A percentile compares a stretch with the other conserved stretches of the same genome.
These are phyloP conservation scores for Osmerus eperlanus DNA, from an alignment of 2,113 vertebrate species.

Conservation along the genomic window DNA sequence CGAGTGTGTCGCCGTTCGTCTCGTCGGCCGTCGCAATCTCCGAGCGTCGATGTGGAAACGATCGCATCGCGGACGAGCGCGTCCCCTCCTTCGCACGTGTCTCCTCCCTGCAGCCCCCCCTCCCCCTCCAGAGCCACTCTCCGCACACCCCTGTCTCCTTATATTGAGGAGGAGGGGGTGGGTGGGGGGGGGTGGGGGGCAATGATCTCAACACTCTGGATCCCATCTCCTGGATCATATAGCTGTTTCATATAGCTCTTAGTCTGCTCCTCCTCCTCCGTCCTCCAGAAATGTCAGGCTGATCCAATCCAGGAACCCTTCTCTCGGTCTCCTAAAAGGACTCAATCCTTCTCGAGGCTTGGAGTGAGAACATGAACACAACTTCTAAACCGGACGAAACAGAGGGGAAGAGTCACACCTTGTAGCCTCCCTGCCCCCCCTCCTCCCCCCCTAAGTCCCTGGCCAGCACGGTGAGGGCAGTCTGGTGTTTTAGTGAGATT, in stretches of 20 bases:
- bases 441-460: slow-evolving; percentile 22
- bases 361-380: too few species aligned
- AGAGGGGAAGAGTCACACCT: too few species aligned
- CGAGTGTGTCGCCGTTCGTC: slow-evolving; percentile 29
- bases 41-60: slow-evolving; percentile 40
- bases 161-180: neutral
- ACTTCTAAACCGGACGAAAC: too few species aligned
- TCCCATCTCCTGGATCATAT: neutral
- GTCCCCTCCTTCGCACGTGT: neutral
- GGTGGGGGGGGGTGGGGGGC: too few species aligned
- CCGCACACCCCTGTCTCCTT: neutral
- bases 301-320: too few species aligned
- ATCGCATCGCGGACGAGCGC: slow-evolving; percentile 37
- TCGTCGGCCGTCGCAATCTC: slow-evolving; percentile 19
- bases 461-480: slow-evolving; percentile 46
- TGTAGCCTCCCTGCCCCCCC: too few species aligned
- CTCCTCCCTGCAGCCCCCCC: neutral
- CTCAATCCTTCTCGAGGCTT: too few species aligned
- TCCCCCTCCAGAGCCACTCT: neutral
- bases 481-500: slow-evolving; percentile 50
- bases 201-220: neutral
- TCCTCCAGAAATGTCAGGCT: neutral
- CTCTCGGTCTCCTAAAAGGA: neutral
- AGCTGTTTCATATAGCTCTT: neutral
- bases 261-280: neutral